phyloP scores from a whole-genome alignment of 2,797 vertebrate genomes.

The Glyptemys insculpta region DNA sequence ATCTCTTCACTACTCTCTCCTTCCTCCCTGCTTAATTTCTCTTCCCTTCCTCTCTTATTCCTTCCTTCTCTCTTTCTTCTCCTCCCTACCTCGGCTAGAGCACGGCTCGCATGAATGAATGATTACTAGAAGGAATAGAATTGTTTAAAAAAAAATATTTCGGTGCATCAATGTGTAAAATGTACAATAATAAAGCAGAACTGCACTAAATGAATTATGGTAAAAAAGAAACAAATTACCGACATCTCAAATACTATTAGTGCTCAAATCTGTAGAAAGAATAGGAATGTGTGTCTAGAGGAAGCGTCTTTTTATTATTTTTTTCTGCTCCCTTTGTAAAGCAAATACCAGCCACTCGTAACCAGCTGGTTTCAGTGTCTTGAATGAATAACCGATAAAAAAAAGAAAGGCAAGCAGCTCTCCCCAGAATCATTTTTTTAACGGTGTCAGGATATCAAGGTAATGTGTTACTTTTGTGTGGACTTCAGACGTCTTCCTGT shows the following conservation, averaged over 20 bases:
- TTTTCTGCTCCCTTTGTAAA: conserved; percentile 50
- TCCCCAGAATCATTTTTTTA: conserved; percentile 59
- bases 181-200: conserved; percentile 78
- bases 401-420: conserved; percentile 19
- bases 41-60: background rate
- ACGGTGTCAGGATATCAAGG: conserved; percentile 35
- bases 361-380: conserved; percentile 62
- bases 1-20: conserved; percentile 10
- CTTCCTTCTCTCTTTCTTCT: background rate
- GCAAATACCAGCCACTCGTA: conserved; percentile 26
- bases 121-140: conserved; percentile 74
- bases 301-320: conserved; percentile 35
- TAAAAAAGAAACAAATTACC: conserved; percentile 72
- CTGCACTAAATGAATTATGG: conserved; percentile 80
- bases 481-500: conserved; percentile 31
- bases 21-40: background rate
- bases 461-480: conserved; percentile 48
- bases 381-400: conserved; percentile 65
- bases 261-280: conserved; percentile 60
- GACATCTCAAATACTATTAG: conserved; percentile 81
- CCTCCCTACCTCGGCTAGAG: conserved; percentile 16
- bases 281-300: conserved; percentile 53
- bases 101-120: conserved; percentile 65
- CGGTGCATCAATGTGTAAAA: conserved; percentile 77
- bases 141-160: conserved; percentile 68